These are phyloP conservation scores for Odocoileus hemionus DNA, from an alignment of 2,113 vertebrate species.

Conservation along the genomic window DNA sequence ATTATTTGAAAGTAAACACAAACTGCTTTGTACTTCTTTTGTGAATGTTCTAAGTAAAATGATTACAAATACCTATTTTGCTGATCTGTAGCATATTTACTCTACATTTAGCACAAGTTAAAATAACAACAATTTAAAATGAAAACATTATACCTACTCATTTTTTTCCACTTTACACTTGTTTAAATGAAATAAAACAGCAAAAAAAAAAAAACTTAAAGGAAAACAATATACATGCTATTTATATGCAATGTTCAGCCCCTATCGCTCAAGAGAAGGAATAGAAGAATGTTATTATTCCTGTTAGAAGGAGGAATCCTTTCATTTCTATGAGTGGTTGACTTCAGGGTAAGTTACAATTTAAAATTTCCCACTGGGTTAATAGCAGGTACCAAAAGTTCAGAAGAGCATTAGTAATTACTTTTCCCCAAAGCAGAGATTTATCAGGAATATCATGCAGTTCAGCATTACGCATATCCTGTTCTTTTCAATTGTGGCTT, in stretches of 20 bases:
- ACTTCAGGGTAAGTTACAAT: conserved; percentile 70
- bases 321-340: conserved; percentile 57
- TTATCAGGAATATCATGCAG: conserved; percentile 9
- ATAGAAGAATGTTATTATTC: conserved; percentile 45
- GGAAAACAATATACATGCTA: not conserved
- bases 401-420: conserved; percentile 64
- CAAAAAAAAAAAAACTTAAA: not conserved
- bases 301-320: conserved; percentile 26
- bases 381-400: conserved; percentile 70
- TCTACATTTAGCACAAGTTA: not conserved
- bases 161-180: not conserved
- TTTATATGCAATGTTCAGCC: conserved; percentile 26
- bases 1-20: not conserved
- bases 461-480: conserved; percentile 30
- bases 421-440: conserved; percentile 38
- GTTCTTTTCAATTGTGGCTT: conserved; percentile 41
- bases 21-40: not conserved
- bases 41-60: not conserved
- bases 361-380: conserved; percentile 69
- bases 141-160: not conserved
- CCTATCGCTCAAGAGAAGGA: conserved; percentile 19
- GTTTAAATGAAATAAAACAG: conserved; percentile 6
- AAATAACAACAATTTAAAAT: conserved; percentile 22
- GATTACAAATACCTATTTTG: not conserved
- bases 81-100: not conserved